Evolutionary conservation across 1,140 invertebrate genomes (phyloP).

Genomic region (Bombus waltoni): DNA sequence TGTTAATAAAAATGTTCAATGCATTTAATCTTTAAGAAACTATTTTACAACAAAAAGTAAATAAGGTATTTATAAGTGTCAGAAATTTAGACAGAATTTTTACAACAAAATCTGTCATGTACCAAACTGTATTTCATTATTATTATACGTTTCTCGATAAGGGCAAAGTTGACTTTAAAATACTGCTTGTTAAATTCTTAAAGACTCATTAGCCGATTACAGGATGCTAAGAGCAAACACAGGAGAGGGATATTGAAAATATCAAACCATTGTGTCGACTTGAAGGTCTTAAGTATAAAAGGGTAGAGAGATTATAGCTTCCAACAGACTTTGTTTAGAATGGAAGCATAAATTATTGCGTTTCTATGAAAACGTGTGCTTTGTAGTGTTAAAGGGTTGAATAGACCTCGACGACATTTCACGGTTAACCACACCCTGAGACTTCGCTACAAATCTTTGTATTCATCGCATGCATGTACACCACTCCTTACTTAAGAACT

Average conservation of each 20-base stretch:
- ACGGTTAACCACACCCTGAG: slow-evolving; percentile 51
- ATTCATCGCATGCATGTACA: slow-evolving; percentile 28
- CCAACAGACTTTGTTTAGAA: background rate
- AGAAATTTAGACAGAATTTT: too few relatives aligned
- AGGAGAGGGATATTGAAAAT: slow-evolving; percentile 21
- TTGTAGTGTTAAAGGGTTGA: slow-evolving; percentile 40
- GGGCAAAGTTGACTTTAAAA: too few relatives aligned
- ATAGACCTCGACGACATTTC: slow-evolving; percentile 54
- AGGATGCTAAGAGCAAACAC: background rate
- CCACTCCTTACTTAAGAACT: slow-evolving; percentile 18
- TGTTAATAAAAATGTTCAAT: too few relatives aligned
- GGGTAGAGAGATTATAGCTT: slow-evolving; percentile 8
- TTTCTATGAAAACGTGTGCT: background rate
- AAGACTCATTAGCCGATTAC: background rate
- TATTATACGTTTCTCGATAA: too few relatives aligned
- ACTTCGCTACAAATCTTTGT: slow-evolving; percentile 6
- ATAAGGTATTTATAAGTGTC: too few relatives aligned
- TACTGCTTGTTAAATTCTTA: background rate
- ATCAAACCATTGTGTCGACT: background rate
- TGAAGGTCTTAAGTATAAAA: background rate
- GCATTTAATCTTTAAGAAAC: too few relatives aligned
- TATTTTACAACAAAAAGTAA: too few relatives aligned
- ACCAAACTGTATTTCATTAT: too few relatives aligned
- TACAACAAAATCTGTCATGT: too few relatives aligned
- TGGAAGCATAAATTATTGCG: slow-evolving; percentile 10